Percentiles rank a stretch among this genome's conserved stretches.
Conservation (phyloP, 1,140 invertebrate genomes). For the Drosophila funebris region DNA sequence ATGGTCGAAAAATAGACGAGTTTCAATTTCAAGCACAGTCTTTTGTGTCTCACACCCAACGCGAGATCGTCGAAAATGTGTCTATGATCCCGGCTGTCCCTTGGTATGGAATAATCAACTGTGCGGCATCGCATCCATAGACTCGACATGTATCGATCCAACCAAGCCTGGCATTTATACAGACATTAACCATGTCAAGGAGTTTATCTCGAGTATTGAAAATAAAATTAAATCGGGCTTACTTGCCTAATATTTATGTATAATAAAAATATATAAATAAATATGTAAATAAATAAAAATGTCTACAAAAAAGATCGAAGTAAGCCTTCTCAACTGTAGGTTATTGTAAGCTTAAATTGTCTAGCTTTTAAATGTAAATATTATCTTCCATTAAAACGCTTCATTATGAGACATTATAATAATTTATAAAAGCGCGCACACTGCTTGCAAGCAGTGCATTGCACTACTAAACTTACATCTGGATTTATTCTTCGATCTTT, state of each 20-base stretch:
- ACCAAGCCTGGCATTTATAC: constrained; percentile 35
- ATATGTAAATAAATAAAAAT: no score
- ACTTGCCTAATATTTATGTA: background rate
- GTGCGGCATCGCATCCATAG: constrained; percentile 36
- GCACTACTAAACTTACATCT: no score
- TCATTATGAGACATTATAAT: no score
- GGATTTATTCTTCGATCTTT: no score
- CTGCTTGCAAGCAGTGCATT: no score
- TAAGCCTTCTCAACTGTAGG: no score
- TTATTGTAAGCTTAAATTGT: no score
- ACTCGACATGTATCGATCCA: constrained; percentile 10
- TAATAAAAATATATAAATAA: background rate
- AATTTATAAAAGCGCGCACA: no score
- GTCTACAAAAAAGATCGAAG: no score
- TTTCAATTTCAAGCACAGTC: background rate
- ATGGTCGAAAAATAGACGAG: background rate
- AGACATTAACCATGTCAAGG: constrained; percentile 6
- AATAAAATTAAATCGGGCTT: background rate
- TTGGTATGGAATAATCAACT: constrained; percentile 23
- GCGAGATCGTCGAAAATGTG: background rate
- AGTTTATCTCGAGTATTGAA: constrained; percentile 19
- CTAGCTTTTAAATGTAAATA: no score
- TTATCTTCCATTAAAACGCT: no score
- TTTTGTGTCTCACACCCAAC: constrained; percentile 25
- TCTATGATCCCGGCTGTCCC: constrained; percentile 42